A percentile compares a stretch with the other conserved stretches of the same genome.
These are phyloP conservation scores for Indri indri DNA, from an alignment of 2,113 vertebrate species.

Conservation along the genomic window DNA sequence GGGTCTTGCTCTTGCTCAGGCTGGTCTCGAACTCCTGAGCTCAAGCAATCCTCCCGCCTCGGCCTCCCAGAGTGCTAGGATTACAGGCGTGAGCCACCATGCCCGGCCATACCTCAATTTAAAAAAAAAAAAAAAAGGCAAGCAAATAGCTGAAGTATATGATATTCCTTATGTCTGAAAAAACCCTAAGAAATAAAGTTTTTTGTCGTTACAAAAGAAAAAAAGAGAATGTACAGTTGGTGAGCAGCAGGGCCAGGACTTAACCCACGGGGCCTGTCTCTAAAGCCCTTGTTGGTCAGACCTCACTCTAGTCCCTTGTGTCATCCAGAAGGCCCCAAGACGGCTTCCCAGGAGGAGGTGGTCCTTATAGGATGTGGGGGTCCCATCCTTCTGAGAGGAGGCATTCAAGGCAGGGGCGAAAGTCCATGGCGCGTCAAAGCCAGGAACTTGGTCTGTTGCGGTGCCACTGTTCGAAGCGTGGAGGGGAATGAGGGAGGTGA, in stretches of 20 bases:
- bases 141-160: not conserved
- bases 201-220: not conserved
- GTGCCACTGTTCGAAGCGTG: not conserved
- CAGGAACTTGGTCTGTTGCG: not conserved
- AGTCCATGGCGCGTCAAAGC: rapidly evolving
- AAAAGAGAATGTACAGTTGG: not conserved
- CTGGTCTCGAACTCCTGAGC: too few relatives aligned
- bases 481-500: not conserved
- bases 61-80: too few relatives aligned
- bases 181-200: not conserved
- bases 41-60: too few relatives aligned
- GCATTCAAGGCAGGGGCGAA: not conserved
- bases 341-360: not conserved
- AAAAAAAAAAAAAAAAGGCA: not conserved
- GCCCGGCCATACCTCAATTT: too few relatives aligned
- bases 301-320: not conserved
- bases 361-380: not conserved
- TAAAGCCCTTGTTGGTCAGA: not conserved
- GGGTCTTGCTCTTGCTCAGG: too few relatives aligned
- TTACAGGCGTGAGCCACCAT: too few relatives aligned
- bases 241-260: not conserved
- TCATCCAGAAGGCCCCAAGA: not conserved
- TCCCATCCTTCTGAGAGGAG: not conserved
- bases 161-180: not conserved
- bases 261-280: not conserved